Percentiles rank a stretch among this genome's conserved stretches.
Conservation (phyloP, 2,888 invertebrate species). For the Atethmia centrago region DNA sequence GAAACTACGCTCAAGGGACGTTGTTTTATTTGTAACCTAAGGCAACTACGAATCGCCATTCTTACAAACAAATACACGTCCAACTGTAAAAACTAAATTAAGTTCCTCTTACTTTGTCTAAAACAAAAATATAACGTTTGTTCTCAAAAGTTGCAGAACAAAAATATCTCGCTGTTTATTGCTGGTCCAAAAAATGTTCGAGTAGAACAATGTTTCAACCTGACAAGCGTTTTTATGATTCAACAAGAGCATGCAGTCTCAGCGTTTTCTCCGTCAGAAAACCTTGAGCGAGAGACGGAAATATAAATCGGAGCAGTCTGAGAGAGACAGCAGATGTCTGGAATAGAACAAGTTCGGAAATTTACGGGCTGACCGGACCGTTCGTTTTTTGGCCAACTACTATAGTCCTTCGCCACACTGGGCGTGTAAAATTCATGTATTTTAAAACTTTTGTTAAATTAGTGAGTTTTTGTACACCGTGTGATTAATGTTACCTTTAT, state of each 20-base stretch:
- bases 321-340: slow-evolving; percentile 74
- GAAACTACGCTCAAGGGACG: slow-evolving; percentile 61
- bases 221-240: slow-evolving; percentile 62
- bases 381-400: slow-evolving; percentile 74
- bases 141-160: slow-evolving; percentile 29
- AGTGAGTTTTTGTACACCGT: slow-evolving; percentile 73
- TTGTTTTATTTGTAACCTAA: slow-evolving; percentile 52
- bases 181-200: slow-evolving; percentile 58
- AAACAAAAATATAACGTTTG: slow-evolving; percentile 35
- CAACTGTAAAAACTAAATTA: slow-evolving; percentile 56
- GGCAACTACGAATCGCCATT: slow-evolving; percentile 45
- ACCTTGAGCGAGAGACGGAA: slow-evolving; percentile 64
- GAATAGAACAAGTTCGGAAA: slow-evolving; percentile 76
- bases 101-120: slow-evolving; percentile 53
- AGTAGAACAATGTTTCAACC: slow-evolving; percentile 54
- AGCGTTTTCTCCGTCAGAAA: slow-evolving; percentile 61
- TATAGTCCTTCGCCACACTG: slow-evolving; percentile 67
- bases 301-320: slow-evolving; percentile 65
- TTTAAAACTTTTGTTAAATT: slow-evolving; percentile 76
- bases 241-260: slow-evolving; percentile 56
- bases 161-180: slow-evolving; percentile 55
- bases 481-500: slow-evolving; percentile 77
- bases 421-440: slow-evolving; percentile 76
- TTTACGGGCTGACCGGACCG: slow-evolving; percentile 73
- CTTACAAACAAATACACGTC: slow-evolving; percentile 63